Evolutionary conservation across 2,113 vertebrate species (phyloP), one percentile per base, ranked within the genome.

Genomic region (Jaculus jaculus): DNA sequence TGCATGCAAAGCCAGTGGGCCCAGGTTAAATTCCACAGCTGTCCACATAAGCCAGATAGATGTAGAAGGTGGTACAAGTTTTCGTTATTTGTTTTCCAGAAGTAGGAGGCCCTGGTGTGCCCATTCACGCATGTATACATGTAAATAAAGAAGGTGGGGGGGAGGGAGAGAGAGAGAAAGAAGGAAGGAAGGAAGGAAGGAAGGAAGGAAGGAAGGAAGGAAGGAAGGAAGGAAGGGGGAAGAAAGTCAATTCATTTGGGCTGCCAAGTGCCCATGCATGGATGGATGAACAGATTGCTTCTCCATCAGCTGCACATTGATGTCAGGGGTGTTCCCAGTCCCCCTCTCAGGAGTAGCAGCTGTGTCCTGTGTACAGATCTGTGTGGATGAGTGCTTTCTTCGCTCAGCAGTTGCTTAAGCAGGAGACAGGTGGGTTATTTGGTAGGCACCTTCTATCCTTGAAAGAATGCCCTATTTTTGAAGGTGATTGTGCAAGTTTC

Each of bases 401-500:
- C 28, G 24, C 30, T 80, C 17, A 18, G 26, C 30, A 17, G 4
- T 20, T n/a, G 20, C 37, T 3, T 2, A 9, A 16, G 17, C 10
- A n/a, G 66, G 51, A 81, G 39, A 13, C 39, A 17, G 71, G 37
- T 30, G 30, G n/a, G 26, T 71, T 51, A 69, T 3, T 24, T 23
- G 15, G 47, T 8, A 20, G 60, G 24, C 18, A 1, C 7, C 0
- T 47, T 63, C 32, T 23, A 7, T 63, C 84, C 58, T 18, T 16
- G 7, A 28, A 68, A 87, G 32, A 47, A 26, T 77, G 32, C 28
- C 63, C 51, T 23, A 30, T 26, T n/a, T 75, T 63, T 18, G 21
- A 34, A 28, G 2, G 58, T 2, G 8, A 54, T 32, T 5, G 18
- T n/a, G 9, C 60, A 32, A 12, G 1, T 15, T 0, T 28, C 1